Evolutionary conservation across 30 jellyfish, hydroid and myxozoan species (phyloP).

Genomic region (Catostylus mosaicus): DNA sequence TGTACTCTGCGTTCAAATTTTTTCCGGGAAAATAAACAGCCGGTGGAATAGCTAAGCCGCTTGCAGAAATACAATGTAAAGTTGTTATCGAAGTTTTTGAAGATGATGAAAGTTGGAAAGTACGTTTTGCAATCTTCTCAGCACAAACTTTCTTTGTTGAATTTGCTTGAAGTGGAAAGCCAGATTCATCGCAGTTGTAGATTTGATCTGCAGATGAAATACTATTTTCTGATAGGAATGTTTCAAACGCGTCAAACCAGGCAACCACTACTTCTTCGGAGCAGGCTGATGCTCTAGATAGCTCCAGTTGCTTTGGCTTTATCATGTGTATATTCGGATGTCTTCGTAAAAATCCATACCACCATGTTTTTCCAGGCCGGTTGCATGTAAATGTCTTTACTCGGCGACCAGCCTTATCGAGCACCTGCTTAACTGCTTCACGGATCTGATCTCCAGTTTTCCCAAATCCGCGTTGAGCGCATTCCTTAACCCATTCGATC

Average conservation of each 20-base stretch:
- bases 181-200: no score
- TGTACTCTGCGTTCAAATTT: no score
- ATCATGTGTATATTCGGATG: slow-evolving; percentile 21
- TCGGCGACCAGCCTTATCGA: slow-evolving; percentile 34
- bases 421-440: slow-evolving; percentile 22
- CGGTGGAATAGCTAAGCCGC: no score
- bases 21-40: no score
- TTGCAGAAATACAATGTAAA: no score
- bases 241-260: slow-evolving; percentile 26
- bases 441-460: slow-evolving; percentile 24
- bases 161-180: background rate
- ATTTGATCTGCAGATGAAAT: slow-evolving; percentile 23
- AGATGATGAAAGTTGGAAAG: background rate
- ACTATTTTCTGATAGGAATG: slow-evolving; percentile 14
- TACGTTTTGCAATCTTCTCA: background rate
- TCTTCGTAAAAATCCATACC: slow-evolving; percentile 16
- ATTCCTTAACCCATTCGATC: slow-evolving; percentile 41
- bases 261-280: background rate
- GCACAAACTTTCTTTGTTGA: background rate
- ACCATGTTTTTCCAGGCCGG: slow-evolving; percentile 54
- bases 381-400: slow-evolving; percentile 3
- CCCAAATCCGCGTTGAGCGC: slow-evolving; percentile 45
- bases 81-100: background rate
- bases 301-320: slow-evolving; percentile 20
- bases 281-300: slow-evolving; percentile 35